A percentile compares a stretch with the other conserved stretches of the same genome.
Evolutionary conservation across 1,140 invertebrate genomes (phyloP).

Genomic region (Cardiocondyla obscurior): DNA sequence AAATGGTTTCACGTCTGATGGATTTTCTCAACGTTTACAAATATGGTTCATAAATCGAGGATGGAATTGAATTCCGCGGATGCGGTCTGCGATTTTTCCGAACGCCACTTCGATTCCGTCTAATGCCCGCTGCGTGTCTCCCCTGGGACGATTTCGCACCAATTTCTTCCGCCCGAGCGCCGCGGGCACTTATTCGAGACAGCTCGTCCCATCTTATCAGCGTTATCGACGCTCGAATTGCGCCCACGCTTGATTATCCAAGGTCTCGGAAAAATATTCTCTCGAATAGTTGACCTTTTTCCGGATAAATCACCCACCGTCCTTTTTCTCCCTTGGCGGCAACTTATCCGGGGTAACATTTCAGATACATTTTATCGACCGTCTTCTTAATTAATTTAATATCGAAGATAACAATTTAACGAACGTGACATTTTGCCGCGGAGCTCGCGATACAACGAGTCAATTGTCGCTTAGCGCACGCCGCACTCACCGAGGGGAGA

Average conservation of each 20-base stretch:
- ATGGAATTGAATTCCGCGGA: slow-evolving; percentile 11
- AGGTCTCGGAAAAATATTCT: not conserved
- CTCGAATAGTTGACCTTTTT: not conserved
- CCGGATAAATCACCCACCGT: not conserved
- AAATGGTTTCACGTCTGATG: not conserved
- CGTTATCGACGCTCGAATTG: slow-evolving; percentile 55
- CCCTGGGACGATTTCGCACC: not conserved
- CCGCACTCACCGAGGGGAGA: not conserved
- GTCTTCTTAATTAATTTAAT: not conserved
- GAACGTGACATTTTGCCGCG: not conserved
- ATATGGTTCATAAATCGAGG: not conserved
- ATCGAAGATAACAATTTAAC: not conserved
- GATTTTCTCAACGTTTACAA: not conserved
- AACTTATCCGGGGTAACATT: not conserved
- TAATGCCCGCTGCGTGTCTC: not conserved
- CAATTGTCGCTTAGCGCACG: not conserved
- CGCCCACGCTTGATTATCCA: slow-evolving; percentile 39
- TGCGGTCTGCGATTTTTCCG: slow-evolving; percentile 18
- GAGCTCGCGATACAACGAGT: too few relatives aligned
- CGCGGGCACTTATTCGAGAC: not conserved
- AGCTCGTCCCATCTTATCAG: slow-evolving; percentile 20
- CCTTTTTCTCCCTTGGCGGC: not conserved
- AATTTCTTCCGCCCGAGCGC: slow-evolving; percentile 27
- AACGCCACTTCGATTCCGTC: not conserved
- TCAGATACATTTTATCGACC: not conserved